Evolutionary conservation across 2,797 vertebrate genomes (phyloP).

Genomic region (Cossypha dichroa): DNA sequence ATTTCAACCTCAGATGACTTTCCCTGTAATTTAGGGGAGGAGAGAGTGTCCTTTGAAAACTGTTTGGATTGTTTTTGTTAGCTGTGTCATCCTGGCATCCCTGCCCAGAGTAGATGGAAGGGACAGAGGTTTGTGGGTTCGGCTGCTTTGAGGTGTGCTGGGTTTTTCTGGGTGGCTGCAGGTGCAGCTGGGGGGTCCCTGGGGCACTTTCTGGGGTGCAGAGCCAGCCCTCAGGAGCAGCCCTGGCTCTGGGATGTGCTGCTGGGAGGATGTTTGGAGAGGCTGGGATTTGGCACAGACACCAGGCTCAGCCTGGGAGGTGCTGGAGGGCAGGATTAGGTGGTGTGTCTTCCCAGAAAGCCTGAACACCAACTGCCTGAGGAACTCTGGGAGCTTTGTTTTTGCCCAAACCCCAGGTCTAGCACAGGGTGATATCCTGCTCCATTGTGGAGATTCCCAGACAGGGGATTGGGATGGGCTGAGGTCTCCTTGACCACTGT

Average conservation of each 20-base stretch:
- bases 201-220: fast-evolving
- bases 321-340: fast-evolving
- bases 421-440: background rate
- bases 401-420: background rate
- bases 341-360: background rate
- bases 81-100: background rate
- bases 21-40: background rate
- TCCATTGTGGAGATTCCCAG: background rate
- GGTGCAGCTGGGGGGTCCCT: background rate
- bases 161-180: background rate
- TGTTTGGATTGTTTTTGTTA: background rate
- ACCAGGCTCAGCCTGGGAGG: background rate
- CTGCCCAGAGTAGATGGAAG: background rate
- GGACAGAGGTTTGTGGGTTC: background rate
- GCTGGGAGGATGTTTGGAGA: background rate
- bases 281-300: background rate
- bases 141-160: background rate
- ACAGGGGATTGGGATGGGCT: background rate
- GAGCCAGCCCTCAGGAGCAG: fast-evolving
- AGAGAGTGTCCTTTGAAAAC: background rate
- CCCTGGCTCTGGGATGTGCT: background rate
- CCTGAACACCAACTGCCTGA: background rate
- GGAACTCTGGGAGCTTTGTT: background rate
- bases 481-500: background rate
- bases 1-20: background rate